Conservation (phyloP, 2,888 invertebrate species). For the Calameuta filiformis region DNA sequence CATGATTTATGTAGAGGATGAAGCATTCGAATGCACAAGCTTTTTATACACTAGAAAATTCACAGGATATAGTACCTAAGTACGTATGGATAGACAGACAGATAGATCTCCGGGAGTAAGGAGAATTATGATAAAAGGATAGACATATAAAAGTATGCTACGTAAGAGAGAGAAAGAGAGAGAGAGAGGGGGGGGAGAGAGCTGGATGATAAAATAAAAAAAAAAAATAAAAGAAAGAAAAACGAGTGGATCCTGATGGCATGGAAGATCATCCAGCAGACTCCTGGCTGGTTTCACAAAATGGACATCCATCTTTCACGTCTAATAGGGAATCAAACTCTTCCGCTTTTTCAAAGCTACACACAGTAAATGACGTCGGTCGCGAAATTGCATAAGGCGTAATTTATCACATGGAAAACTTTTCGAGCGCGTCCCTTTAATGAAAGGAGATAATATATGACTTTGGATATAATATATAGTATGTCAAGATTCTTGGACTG, state of each 20-base stretch:
- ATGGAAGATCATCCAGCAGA: neutral
- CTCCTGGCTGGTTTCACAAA: neutral
- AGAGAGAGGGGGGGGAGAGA: neutral
- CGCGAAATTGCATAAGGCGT: neutral
- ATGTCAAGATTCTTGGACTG: neutral
- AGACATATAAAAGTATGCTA: neutral
- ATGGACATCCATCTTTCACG: constrained; percentile 1
- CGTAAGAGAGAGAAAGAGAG: constrained; percentile 3
- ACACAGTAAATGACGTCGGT: neutral
- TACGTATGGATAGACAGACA: neutral
- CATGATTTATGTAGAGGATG: constrained; percentile 16
- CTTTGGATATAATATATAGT: neutral
- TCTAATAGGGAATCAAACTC: constrained; percentile 7
- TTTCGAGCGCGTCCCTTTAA: neutral
- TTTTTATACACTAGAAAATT: neutral
- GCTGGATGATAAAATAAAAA: neutral
- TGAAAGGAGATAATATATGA: neutral
- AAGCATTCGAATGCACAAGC: neutral
- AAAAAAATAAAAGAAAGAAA: neutral
- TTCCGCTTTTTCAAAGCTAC: neutral
- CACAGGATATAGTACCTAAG: neutral
- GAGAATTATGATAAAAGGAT: neutral
- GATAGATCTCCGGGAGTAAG: neutral
- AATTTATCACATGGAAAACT: neutral
- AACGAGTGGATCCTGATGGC: neutral